These are phyloP conservation scores for Choristoneura fumiferana DNA, from an alignment of 1,140 invertebrate species.

Conservation along the genomic window DNA sequence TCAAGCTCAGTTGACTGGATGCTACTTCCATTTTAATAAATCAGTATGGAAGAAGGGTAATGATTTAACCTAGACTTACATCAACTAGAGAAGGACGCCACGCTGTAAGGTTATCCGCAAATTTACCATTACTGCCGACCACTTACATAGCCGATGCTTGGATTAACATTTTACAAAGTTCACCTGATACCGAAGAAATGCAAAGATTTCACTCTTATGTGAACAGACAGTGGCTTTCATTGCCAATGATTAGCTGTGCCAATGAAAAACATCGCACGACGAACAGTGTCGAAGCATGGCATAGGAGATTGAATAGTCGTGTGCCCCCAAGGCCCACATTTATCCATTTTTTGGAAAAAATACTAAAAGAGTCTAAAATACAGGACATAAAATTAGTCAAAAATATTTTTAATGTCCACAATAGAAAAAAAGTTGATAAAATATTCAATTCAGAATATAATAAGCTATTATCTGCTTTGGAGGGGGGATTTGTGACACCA, in stretches of 20 bases:
- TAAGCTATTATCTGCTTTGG: no score
- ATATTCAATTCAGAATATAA: not conserved
- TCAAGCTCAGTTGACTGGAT: no score
- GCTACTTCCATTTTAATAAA: not conserved
- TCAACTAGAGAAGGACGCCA: not conserved
- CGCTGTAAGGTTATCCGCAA: not conserved
- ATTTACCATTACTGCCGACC: not conserved
- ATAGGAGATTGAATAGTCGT: not conserved
- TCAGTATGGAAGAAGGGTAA: not conserved
- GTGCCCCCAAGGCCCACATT: not conserved
- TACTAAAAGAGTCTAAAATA: not conserved
- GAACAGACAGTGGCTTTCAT: no score
- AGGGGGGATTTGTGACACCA: no score
- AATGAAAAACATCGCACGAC: not conserved
- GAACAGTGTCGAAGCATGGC: not conserved
- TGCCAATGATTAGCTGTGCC: not conserved
- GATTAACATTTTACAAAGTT: not conserved
- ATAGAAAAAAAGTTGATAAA: not conserved
- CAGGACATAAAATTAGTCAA: not conserved
- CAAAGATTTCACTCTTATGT: not conserved
- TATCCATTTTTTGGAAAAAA: not conserved
- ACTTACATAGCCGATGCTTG: not conserved
- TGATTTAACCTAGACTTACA: not conserved
- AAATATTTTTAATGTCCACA: not conserved
- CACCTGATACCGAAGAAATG: not conserved